Evolutionary conservation across 1,140 invertebrate genomes (phyloP).

Genomic region (Procambarus clarkii): DNA sequence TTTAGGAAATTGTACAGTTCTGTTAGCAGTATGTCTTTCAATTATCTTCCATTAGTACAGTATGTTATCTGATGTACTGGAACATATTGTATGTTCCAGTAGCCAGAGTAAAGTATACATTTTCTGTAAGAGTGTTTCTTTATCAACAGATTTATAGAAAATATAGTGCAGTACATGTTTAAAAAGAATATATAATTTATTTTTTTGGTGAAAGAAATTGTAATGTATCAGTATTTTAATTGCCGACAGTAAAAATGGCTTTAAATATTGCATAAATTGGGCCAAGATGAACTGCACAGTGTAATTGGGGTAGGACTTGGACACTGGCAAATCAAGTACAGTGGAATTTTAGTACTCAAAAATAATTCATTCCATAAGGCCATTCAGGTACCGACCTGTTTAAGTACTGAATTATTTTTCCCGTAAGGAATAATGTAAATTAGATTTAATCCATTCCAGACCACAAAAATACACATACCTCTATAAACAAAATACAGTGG

Average conservation of each 20-base stretch:
- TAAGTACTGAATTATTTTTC: background rate
- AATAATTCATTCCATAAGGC: background rate
- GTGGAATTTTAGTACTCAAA: background rate
- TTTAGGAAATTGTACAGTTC: background rate
- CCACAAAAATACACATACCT: too few species aligned
- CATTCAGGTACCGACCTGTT: background rate
- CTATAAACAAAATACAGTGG: too few species aligned
- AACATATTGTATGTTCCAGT: background rate
- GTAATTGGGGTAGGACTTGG: background rate
- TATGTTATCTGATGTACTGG: constrained; percentile 5
- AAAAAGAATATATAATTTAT: background rate
- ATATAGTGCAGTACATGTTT: background rate
- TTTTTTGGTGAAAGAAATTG: background rate
- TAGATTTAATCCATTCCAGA: too few species aligned
- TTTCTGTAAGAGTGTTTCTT: background rate
- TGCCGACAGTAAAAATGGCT: background rate
- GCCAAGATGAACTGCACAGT: background rate
- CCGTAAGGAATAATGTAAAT: too few species aligned
- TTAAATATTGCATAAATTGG: background rate
- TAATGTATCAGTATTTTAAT: background rate
- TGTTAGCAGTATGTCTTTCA: constrained; percentile 7
- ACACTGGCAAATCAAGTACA: background rate
- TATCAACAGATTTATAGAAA: background rate
- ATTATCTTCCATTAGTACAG: constrained; percentile 1
- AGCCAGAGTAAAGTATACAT: background rate